Conservation (phyloP, 2,888 invertebrate genomes). For the Colostygia pectinataria region DNA sequence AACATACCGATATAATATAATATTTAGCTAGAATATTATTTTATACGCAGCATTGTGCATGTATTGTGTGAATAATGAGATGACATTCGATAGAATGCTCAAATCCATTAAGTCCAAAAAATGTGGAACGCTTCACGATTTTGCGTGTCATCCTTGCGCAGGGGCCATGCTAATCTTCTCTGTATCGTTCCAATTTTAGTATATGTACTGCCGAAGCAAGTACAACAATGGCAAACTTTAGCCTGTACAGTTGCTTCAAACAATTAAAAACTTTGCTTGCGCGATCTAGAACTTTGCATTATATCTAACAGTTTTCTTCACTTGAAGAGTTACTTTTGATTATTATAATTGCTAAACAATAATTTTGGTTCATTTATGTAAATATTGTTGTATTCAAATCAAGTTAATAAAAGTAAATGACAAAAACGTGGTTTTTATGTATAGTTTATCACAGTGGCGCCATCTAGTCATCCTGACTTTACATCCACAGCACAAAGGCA, state of each 20-base stretch:
- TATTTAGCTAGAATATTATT: too few species aligned
- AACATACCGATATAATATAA: too few species aligned
- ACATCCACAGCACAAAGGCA: too few species aligned
- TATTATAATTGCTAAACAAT: background rate
- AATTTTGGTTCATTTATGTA: background rate
- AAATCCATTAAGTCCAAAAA: conserved; percentile 51
- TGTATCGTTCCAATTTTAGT: conserved; percentile 61
- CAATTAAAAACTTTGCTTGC: conserved; percentile 20
- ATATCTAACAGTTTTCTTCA: background rate
- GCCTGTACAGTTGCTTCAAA: conserved; percentile 20
- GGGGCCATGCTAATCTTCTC: conserved; percentile 51
- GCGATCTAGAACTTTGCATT: conserved; percentile 33
- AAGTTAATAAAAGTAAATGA: background rate
- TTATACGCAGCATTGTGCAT: too few species aligned
- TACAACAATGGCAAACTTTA: background rate
- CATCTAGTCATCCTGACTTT: too few species aligned
- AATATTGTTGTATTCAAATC: background rate
- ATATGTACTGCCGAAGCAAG: conserved; percentile 60
- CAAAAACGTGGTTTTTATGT: too few species aligned
- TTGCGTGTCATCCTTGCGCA: conserved; percentile 64
- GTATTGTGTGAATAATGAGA: too few species aligned
- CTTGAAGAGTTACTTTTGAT: too few species aligned
- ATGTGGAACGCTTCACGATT: conserved; percentile 59
- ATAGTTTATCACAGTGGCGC: too few species aligned
- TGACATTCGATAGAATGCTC: too few species aligned